Evolutionary conservation across 2,888 invertebrate genomes (phyloP).

Genomic region (Cryptus armator): DNA sequence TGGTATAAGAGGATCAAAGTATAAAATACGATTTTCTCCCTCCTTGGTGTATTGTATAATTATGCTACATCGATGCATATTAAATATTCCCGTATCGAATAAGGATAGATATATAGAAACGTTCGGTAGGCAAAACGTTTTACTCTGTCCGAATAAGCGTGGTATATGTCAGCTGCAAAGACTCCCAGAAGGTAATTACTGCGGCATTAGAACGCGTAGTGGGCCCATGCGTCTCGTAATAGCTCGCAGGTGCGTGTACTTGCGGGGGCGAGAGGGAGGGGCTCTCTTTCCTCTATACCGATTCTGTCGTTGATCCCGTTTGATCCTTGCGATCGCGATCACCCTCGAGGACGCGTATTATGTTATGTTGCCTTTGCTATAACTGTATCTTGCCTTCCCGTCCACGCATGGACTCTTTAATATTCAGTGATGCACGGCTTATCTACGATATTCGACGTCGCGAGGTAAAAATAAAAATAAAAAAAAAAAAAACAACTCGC

Average conservation of each 20-base stretch:
- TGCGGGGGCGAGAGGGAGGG: constrained; percentile 49
- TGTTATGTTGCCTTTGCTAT: neutral
- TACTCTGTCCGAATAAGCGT: constrained; percentile 33
- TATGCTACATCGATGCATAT: constrained; percentile 35
- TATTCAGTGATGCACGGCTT: constrained; percentile 61
- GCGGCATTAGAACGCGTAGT: constrained; percentile 62
- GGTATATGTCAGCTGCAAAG: constrained; percentile 66
- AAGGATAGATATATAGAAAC: neutral
- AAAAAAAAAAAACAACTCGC: constrained; percentile 10
- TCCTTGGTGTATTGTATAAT: constrained; percentile 57
- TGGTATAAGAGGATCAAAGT: neutral
- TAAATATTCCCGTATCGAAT: constrained; percentile 44
- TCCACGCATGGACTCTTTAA: constrained; percentile 45
- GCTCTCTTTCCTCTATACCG: constrained; percentile 38
- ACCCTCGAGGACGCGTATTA: constrained; percentile 35
- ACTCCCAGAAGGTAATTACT: constrained; percentile 70
- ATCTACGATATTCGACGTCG: constrained; percentile 43
- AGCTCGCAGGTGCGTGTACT: constrained; percentile 68
- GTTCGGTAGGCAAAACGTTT: neutral
- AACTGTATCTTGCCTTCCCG: constrained; percentile 7
- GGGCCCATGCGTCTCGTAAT: constrained; percentile 63
- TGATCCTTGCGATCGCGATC: constrained; percentile 64
- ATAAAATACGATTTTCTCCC: constrained; percentile 27
- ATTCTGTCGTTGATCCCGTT: constrained; percentile 67
- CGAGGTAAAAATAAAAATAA: constrained; percentile 57